These are phyloP conservation scores for Callopanchax toddi DNA, from an alignment of 2,113 vertebrate species.

Conservation along the genomic window DNA sequence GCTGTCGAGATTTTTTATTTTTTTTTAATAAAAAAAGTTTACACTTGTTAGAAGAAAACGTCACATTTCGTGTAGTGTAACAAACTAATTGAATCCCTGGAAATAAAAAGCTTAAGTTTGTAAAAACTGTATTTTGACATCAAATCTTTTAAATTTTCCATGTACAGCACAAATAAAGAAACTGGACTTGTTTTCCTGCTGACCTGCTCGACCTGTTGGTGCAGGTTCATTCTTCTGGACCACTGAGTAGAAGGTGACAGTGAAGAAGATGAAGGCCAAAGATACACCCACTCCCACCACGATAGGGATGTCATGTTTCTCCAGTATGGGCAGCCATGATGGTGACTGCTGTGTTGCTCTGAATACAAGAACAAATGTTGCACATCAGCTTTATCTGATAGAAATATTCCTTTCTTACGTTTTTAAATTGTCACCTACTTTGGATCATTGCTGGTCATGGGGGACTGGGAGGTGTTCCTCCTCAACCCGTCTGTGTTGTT, in stretches of 20 bases:
- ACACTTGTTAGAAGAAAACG: too few relatives aligned
- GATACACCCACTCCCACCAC: slow-evolving; percentile 83
- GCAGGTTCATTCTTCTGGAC: slow-evolving; percentile 78
- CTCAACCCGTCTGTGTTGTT: slow-evolving; percentile 65
- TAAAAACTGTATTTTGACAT: too few relatives aligned
- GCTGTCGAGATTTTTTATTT: slow-evolving; percentile 53
- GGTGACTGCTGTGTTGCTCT: slow-evolving; percentile 69
- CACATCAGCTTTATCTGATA: background rate
- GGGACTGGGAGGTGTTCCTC: slow-evolving; percentile 79
- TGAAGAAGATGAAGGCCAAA: slow-evolving; percentile 82
- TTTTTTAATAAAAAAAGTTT: too few relatives aligned
- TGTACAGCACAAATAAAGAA: too few relatives aligned
- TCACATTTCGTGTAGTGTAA: too few relatives aligned
- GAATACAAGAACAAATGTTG: slow-evolving; percentile 10
- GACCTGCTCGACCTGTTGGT: slow-evolving; percentile 74
- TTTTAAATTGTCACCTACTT: slow-evolving; percentile 63
- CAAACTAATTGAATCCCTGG: too few relatives aligned
- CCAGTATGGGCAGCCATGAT: slow-evolving; percentile 76
- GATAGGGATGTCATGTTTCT: slow-evolving; percentile 84
- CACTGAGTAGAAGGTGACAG: slow-evolving; percentile 82
- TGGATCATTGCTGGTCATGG: slow-evolving; percentile 74
- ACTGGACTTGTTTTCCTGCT: background rate
- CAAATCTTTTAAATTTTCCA: too few relatives aligned
- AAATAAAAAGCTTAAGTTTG: too few relatives aligned
- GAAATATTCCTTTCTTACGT: background rate